Conservation (phyloP, 1,140 invertebrate species). For the Copidosoma floridanum region DNA sequence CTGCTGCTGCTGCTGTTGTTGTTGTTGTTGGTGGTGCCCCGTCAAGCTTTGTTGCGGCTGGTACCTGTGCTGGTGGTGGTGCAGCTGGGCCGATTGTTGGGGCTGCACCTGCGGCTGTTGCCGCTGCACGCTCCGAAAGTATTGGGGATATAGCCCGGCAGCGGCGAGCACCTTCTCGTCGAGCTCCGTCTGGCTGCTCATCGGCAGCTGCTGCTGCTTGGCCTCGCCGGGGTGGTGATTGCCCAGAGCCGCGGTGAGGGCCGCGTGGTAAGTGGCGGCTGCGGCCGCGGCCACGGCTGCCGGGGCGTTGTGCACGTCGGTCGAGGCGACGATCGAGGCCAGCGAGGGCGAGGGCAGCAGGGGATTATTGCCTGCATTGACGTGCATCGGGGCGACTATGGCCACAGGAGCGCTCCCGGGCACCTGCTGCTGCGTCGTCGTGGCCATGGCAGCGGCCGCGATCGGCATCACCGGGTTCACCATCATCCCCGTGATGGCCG, state of each 20-base stretch:
- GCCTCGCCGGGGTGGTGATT: conserved; percentile 26
- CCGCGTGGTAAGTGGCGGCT: conserved; percentile 13
- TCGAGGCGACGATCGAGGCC: conserved; percentile 25
- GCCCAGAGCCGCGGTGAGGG: conserved; percentile 5
- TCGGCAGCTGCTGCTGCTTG: conserved; percentile 19
- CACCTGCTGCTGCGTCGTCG: not conserved
- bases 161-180: conserved; percentile 13
- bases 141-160: conserved; percentile 32
- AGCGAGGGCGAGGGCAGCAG: conserved; percentile 25
- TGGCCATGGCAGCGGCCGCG: conserved; percentile 26
- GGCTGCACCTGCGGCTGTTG: not conserved
- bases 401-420: not conserved
- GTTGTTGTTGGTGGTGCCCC: conserved; percentile 40
- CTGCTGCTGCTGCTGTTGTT: conserved; percentile 28
- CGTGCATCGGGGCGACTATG: not conserved
- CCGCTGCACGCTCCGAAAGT: conserved; percentile 9
- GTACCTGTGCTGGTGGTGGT: conserved; percentile 25
- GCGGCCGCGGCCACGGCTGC: conserved; percentile 11
- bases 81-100: not conserved
- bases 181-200: not conserved
- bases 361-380: not conserved
- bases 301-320: conserved; percentile 8
- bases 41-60: not conserved
- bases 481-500: not conserved
- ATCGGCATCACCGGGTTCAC: conserved; percentile 34